Percentiles rank a stretch among this genome's conserved stretches.
Evolutionary conservation across 2,797 vertebrate species (phyloP).

Genomic region (Labroides dimidiatus): DNA sequence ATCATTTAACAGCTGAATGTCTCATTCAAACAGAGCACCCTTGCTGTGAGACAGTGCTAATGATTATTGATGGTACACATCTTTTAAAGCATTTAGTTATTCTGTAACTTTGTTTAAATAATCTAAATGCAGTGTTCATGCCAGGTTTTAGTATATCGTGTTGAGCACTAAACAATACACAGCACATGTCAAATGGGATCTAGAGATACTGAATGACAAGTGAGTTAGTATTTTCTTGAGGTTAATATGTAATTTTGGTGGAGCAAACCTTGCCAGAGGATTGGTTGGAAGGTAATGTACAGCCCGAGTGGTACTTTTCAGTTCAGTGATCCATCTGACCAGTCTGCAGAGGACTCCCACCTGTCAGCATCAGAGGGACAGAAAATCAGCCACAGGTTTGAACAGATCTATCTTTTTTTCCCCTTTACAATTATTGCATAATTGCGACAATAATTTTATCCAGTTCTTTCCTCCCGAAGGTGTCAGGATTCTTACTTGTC

Average conservation of each 20-base stretch:
- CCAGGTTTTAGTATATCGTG: background rate
- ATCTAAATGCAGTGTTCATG: too few species aligned
- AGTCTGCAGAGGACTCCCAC: slow-evolving; percentile 20
- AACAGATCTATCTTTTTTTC: background rate
- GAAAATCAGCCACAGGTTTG: slow-evolving; percentile 54
- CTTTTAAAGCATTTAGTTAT: slow-evolving; percentile 4
- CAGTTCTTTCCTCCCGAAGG: background rate
- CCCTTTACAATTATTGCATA: too few species aligned
- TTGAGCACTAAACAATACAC: background rate
- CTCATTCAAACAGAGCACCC: background rate
- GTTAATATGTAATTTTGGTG: slow-evolving; percentile 82
- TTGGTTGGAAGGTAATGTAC: slow-evolving; percentile 66
- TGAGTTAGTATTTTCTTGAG: slow-evolving; percentile 22
- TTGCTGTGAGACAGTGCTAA: background rate
- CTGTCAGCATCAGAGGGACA: slow-evolving; percentile 17
- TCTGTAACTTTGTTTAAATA: background rate
- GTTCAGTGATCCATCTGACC: slow-evolving; percentile 34
- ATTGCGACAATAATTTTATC: background rate
- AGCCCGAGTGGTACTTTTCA: slow-evolving; percentile 58
- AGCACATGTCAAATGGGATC: slow-evolving; percentile 14
- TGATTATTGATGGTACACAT: background rate
- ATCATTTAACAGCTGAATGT: background rate
- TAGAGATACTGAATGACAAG: slow-evolving; percentile 26
- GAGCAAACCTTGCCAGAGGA: slow-evolving; percentile 55
- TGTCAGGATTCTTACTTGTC: slow-evolving; percentile 2